Evolutionary conservation across 2,888 invertebrate species (phyloP).

Genomic region (Leptopilina syphax): DNA sequence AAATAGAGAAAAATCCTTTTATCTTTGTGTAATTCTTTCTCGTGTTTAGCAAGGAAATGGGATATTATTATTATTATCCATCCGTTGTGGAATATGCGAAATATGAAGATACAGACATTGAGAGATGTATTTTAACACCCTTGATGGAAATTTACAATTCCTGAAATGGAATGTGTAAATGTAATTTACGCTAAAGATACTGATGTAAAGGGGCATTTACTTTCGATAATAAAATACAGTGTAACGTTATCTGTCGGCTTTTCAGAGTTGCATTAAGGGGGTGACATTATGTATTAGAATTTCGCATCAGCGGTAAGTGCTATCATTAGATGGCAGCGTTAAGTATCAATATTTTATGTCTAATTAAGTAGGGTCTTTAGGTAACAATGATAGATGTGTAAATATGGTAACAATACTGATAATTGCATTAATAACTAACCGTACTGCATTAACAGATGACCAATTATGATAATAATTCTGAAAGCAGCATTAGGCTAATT

Average conservation of each 20-base stretch:
- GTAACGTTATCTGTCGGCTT: not conserved
- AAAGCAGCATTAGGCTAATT: no score
- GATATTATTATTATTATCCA: no score
- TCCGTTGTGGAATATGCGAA: no score
- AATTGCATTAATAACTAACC: no score
- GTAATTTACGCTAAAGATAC: not conserved
- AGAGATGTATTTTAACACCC: no score
- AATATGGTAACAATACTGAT: not conserved
- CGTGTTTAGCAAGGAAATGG: no score
- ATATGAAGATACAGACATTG: no score
- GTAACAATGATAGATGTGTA: not conserved
- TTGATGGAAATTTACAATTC: no score
- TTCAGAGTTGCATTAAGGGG: not conserved
- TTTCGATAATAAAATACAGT: not conserved
- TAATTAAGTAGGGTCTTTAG: not conserved
- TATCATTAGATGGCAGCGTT: not conserved
- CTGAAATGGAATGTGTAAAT: not conserved
- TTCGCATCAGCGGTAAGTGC: not conserved
- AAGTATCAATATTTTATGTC: not conserved
- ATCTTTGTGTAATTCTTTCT: no score
- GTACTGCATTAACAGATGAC: no score
- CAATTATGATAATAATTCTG: no score
- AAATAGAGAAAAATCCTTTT: no score
- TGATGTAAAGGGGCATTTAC: not conserved
- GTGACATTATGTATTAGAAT: slow-evolving; percentile 4